Evolutionary conservation across 2,888 invertebrate genomes (phyloP).

Genomic region (Alviniconcha strummeri): DNA sequence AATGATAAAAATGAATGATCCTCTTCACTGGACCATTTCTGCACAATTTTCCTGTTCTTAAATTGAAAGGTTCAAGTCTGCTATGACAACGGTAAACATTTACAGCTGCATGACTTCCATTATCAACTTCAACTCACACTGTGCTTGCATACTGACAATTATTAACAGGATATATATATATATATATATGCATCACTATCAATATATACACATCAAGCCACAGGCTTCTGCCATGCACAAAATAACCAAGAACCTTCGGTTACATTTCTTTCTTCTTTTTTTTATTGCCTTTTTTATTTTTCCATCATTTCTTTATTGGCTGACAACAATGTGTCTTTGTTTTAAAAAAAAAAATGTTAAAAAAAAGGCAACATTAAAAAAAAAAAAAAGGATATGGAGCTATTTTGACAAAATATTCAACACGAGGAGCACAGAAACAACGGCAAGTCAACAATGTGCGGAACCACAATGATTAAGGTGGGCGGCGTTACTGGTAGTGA

Average conservation of each 20-base stretch:
- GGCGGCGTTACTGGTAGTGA: background rate
- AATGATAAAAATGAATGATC: no score
- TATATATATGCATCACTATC: background rate
- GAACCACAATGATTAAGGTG: slow-evolving; percentile 1
- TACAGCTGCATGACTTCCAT: no score
- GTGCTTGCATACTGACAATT: no score
- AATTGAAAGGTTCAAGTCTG: no score
- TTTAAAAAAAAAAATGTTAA: background rate
- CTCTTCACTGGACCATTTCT: no score
- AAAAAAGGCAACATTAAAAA: background rate
- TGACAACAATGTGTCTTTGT: slow-evolving; percentile 23
- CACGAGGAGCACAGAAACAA: slow-evolving; percentile 22
- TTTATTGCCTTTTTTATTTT: slow-evolving; percentile 21
- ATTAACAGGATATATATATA: no score
- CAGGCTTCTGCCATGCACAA: no score
- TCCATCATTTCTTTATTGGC: background rate
- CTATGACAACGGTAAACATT: no score
- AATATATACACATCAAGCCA: background rate
- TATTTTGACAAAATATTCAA: slow-evolving; percentile 11
- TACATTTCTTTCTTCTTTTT: background rate
- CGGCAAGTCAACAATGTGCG: slow-evolving; percentile 21
- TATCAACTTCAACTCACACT: no score
- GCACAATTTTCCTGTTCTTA: no score
- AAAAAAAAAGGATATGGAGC: background rate
- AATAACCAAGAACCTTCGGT: no score